Conservation (phyloP, 2,888 invertebrate genomes). For the Eupithecia dodoneata region DNA sequence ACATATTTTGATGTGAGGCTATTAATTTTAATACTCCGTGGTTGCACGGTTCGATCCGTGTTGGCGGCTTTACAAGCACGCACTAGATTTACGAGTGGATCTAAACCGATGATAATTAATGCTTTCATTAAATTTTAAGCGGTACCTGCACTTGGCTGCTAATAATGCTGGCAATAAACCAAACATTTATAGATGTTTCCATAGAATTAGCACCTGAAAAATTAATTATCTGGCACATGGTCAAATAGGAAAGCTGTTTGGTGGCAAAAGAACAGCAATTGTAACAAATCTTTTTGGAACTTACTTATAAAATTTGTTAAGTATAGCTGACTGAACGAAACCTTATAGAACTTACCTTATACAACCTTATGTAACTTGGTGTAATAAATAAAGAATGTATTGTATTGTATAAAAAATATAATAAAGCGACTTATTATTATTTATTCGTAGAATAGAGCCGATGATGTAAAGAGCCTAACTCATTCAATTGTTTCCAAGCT, state of each 20-base stretch:
- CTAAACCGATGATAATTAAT: constrained; percentile 43
- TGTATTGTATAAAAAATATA: too few species aligned
- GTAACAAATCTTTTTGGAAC: not conserved
- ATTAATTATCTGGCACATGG: not conserved
- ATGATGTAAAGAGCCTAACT: not conserved
- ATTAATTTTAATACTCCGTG: constrained; percentile 72
- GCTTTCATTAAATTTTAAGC: constrained; percentile 27
- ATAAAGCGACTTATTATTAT: too few species aligned
- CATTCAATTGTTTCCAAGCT: not conserved
- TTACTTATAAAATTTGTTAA: not conserved
- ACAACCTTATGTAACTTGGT: too few species aligned
- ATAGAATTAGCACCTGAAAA: not conserved
- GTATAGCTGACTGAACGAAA: not conserved
- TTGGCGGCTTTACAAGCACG: constrained; percentile 49
- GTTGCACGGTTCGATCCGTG: constrained; percentile 52
- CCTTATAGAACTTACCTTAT: not conserved
- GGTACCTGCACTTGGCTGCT: constrained; percentile 19
- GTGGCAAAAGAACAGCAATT: not conserved
- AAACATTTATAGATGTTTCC: not conserved
- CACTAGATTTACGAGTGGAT: constrained; percentile 42
- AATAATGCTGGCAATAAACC: constrained; percentile 14
- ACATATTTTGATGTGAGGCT: constrained; percentile 70
- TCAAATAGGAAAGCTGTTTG: not conserved
- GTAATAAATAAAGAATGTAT: too few species aligned
- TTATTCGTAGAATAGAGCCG: not conserved